phyloP scores from a whole-genome alignment of 2,797 vertebrate genomes.

The Pipistrellus kuhlii region DNA sequence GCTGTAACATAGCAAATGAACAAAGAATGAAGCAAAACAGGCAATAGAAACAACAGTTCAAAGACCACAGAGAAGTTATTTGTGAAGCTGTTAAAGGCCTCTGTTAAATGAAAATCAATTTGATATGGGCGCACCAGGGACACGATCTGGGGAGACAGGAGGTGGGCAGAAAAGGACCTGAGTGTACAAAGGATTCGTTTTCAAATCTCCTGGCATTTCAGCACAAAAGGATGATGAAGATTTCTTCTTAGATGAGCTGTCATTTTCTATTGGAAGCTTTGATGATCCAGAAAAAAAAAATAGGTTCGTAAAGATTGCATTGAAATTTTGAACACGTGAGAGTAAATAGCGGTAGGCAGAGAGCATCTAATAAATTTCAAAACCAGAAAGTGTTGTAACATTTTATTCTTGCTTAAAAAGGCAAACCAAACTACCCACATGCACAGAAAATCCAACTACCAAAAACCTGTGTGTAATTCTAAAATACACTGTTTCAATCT shows the following conservation, averaged over 20 bases:
- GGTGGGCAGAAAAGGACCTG: slow-evolving; percentile 33
- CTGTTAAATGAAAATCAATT: slow-evolving; percentile 77
- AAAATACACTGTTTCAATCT: background rate
- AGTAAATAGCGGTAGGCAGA: background rate
- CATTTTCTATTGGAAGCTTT: slow-evolving; percentile 62
- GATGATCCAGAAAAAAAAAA: slow-evolving; percentile 75
- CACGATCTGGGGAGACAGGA: background rate
- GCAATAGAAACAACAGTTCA: slow-evolving; percentile 68
- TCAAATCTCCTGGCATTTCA: slow-evolving; percentile 74
- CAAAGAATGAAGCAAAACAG: slow-evolving; percentile 61
- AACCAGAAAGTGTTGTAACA: background rate
- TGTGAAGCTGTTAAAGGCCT: slow-evolving; percentile 71
- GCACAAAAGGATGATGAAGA: slow-evolving; percentile 70
- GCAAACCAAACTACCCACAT: background rate
- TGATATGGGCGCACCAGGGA: background rate
- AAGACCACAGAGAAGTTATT: slow-evolving; percentile 69
- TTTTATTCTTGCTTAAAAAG: slow-evolving; percentile 32
- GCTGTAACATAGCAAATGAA: slow-evolving; percentile 59
- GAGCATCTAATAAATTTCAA: slow-evolving; percentile 53
- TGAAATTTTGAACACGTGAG: slow-evolving; percentile 64
- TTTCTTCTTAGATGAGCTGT: slow-evolving; percentile 66
- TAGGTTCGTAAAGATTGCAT: slow-evolving; percentile 55
- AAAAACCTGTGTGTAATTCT: slow-evolving; percentile 37
- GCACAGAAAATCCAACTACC: background rate
- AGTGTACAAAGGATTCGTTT: slow-evolving; percentile 65